Percentiles rank a stretch among this genome's conserved stretches.
Evolutionary conservation across 2,888 invertebrate species (phyloP).

Genomic region (Camponotus fellah): DNA sequence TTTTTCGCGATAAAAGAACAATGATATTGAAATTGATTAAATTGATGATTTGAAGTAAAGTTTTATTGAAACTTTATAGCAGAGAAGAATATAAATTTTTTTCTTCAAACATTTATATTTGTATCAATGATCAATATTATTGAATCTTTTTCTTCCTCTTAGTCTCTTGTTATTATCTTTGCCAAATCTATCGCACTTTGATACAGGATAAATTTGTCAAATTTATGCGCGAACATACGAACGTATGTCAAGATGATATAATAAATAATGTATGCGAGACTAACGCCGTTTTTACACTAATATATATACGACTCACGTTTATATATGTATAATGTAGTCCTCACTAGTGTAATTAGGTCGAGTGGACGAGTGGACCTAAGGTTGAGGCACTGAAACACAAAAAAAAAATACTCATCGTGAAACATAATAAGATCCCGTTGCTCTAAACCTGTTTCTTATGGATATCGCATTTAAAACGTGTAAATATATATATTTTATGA

Average conservation of each 20-base stretch:
- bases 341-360: conserved; percentile 37
- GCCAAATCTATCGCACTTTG: conserved; percentile 26
- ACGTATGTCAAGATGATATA: neutral
- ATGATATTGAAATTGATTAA: neutral
- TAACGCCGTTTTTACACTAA: conserved; percentile 39
- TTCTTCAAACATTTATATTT: conserved; percentile 1
- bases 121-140: conserved; percentile 10
- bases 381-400: conserved; percentile 19
- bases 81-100: conserved; percentile 13
- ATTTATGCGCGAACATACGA: neutral
- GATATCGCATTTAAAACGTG: conserved; percentile 44
- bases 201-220: conserved; percentile 47
- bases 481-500: conserved; percentile 52
- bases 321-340: conserved; percentile 6
- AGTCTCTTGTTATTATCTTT: conserved; percentile 14
- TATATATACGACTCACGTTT: conserved; percentile 26
- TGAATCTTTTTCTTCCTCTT: conserved; percentile 20
- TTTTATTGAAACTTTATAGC: conserved; percentile 23
- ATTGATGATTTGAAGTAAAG: neutral
- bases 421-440: conserved; percentile 50
- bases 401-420: conserved; percentile 39
- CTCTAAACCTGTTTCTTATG: conserved; percentile 64
- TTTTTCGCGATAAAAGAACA: neutral
- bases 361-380: conserved; percentile 7
- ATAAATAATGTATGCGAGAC: neutral